Base-by-base conservation (phyloP, 1,140 invertebrate genomes). In the Drosophila suzukii region DNA sequence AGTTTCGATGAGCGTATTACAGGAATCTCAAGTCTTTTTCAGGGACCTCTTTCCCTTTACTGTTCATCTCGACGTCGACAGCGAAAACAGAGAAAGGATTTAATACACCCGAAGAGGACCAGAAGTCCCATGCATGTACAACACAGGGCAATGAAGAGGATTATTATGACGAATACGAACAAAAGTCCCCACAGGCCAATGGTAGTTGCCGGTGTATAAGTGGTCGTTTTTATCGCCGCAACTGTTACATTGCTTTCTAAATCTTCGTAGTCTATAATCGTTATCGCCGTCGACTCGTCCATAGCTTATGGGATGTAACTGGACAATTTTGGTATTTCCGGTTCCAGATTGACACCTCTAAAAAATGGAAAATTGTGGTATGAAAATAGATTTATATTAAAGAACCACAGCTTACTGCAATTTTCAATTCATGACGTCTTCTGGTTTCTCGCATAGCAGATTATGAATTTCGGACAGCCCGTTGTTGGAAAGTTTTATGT, bases 71-170 rank as follows among this genome's bases (percentile, higher is more conserved):
- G 24, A 13, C 20, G 11, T 2, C 59, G 12, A 43, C 60, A 59
- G 6, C 38, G 55, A 24, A 60, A 15, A 41, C 60, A 63, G 8
- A 63, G 27, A 20, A 60, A 63, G 17, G 36, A 43, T 2, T 32
- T 55, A 7, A 55, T 15, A 32, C 50, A 70, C 12, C 63, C 61
- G 13, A 67, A 70, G 27, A 70, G 20, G 61, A 70, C 66, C 3
- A 70, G 61, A 1, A 70, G 20, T 15, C 17, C 12, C 38, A 54
- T 54, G 4, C 20, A 55, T 13, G 13, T 2, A 0, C 20, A 10
- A 6, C 60, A 63, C 10, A 34, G 4, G 3, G 7, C 7, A 8
- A 41, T 15, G 6, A 60, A 32, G 13, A 4, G 0, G 0, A 27
- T 0, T 8, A 60, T 63, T 10, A 60, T 11, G n/a, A 3, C 13